Evolutionary conservation across 1,140 invertebrate species (phyloP), one percentile per base, ranked within the genome.

Genomic region (Neotoxoptera formosana): DNA sequence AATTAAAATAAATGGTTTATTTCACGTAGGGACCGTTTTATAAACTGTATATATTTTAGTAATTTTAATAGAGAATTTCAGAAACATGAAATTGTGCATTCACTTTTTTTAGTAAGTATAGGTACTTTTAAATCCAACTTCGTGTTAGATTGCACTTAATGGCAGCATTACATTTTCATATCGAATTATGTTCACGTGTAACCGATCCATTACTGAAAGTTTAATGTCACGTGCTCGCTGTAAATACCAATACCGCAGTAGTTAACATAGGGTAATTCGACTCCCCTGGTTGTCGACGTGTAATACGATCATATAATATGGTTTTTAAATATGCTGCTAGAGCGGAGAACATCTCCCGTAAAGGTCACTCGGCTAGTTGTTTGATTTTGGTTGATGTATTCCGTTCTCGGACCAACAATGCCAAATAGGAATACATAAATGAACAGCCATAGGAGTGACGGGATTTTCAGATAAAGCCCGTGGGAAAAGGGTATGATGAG

Each of bases 251-350:
- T 86, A 45, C 21, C 9, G 41, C 41, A 41, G 41, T 30, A n/a
- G 41, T 48, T 86, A 86, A 48, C 45, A 45, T 45, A n/a, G 25
- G 14, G 84, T 86, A 86, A 86, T 47, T 30, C 14, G 84, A 86
- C 41, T 86, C 83, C 11, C 14, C 23, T 86, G 45, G 36, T 86
- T 30, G 45, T 86, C 84, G 30, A 47, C 45, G 25, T 51, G 88
- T 90, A 90, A 90, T 51, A 90, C 51, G 88, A 90, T 90, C 88
- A 34, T 76, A 76, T 76, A 76, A 41, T 76, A 76, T 36, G 51
- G 88, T 90, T 53, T 53, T 90, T 90, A 90, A 90, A 90, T 90
- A 90, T 53, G 34, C 23, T 90, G 36, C 36, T 7, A 47, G 84
- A 7, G 25, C 25, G 25, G 84, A 47, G 47, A 86, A 86, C 84